A percentile compares a stretch with the other conserved stretches of the same genome.
These are phyloP conservation scores for Xyrichtys novacula DNA, from an alignment of 2,797 vertebrate genomes.

Conservation along the genomic window DNA sequence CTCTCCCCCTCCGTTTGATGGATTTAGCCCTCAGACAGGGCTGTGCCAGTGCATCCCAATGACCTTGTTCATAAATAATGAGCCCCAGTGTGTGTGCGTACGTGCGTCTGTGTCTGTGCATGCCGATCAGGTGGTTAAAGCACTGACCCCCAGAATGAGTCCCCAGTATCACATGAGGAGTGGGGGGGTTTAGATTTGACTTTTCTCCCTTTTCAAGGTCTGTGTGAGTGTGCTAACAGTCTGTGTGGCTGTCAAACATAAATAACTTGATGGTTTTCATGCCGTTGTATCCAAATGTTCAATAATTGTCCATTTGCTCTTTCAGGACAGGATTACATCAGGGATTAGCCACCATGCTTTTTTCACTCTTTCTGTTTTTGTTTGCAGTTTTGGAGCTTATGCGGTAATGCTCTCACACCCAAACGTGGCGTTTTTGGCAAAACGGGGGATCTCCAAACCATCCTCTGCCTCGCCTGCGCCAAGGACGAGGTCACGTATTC, in stretches of 20 bases:
- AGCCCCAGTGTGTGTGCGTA: constrained; percentile 45
- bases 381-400: constrained; percentile 98
- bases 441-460: constrained; percentile 98
- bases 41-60: constrained; percentile 77
- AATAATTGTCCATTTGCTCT: constrained; percentile 68
- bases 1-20: constrained; percentile 66
- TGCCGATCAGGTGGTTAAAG: constrained; percentile 76
- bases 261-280: constrained; percentile 42
- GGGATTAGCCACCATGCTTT: constrained; percentile 68
- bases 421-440: constrained; percentile 98
- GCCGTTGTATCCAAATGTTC: constrained; percentile 49
- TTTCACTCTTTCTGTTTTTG: constrained; percentile 65
- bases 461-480: constrained; percentile 96
- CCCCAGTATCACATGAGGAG: constrained; percentile 39
- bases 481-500: constrained; percentile 98
- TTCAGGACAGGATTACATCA: constrained; percentile 67
- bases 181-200: constrained; percentile 43
- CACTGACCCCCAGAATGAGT: constrained; percentile 56
- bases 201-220: constrained; percentile 47
- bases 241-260: constrained; percentile 17
- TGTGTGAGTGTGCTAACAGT: constrained; percentile 17
- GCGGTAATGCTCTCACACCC: constrained; percentile 96
- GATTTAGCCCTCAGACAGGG: constrained; percentile 74
- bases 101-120: constrained; percentile 64
- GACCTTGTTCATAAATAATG: constrained; percentile 81